phyloP scores from a whole-genome alignment of 2,113 vertebrate genomes.

The Cricetomys ansorgei region DNA sequence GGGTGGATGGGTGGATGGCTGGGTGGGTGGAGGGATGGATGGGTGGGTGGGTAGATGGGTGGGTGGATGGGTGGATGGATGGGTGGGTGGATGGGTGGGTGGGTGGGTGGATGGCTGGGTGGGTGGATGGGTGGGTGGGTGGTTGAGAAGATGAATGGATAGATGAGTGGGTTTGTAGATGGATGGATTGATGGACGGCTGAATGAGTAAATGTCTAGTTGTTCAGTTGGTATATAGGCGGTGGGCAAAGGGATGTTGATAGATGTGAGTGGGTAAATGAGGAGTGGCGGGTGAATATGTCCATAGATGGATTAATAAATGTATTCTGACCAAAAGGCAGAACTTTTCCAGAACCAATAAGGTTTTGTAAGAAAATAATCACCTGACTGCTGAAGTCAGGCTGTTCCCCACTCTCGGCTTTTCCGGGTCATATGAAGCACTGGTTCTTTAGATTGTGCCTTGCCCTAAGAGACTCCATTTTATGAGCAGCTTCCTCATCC shows the following conservation, averaged over 20 bases:
- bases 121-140: not conserved
- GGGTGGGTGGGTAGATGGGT: accelerated
- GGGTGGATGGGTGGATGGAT: accelerated
- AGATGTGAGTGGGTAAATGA: not conserved
- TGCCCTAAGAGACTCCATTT: not conserved
- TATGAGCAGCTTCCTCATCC: not conserved
- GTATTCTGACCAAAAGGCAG: not conserved
- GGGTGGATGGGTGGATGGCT: not conserved
- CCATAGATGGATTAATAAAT: not conserved
- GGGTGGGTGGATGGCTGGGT: accelerated
- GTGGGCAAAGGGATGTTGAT: not conserved
- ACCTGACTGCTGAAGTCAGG: not conserved
- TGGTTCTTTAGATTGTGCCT: not conserved
- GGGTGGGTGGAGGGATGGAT: accelerated
- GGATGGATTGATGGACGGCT: not conserved
- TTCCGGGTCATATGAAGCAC: no score
- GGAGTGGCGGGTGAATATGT: accelerated
- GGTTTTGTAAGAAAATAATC: not conserved
- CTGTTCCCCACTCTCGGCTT: not conserved
- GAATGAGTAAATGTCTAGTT: not conserved
- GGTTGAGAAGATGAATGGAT: accelerated
- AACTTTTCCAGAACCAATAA: not conserved
- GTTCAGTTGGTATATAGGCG: not conserved
- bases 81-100: no score
- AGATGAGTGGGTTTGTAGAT: accelerated